phyloP scores from a whole-genome alignment of 2,113 vertebrate genomes.

The Beaufortia kweichowensis region DNA sequence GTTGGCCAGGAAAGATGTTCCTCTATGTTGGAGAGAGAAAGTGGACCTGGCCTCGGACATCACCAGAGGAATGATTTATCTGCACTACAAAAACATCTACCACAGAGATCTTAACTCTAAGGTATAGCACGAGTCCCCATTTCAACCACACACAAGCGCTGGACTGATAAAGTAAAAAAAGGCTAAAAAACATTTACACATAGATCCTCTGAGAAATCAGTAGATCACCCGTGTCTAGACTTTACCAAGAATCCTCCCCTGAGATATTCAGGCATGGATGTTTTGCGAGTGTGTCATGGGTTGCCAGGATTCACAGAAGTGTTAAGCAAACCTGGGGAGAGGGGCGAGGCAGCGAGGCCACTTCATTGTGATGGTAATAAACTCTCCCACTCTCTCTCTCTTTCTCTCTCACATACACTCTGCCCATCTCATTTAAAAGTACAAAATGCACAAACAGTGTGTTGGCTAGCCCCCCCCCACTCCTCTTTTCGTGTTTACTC shows the following conservation, averaged over 20 bases:
- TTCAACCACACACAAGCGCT: background rate
- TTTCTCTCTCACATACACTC: background rate
- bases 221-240: background rate
- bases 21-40: conserved; percentile 83
- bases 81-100: conserved; percentile 89
- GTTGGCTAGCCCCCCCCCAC: background rate
- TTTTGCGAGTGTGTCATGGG: conserved; percentile 41
- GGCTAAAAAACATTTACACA: background rate
- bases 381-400: conserved; percentile 29
- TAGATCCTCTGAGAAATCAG: background rate
- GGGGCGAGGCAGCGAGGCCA: conserved; percentile 43
- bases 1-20: conserved; percentile 76
- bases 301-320: conserved; percentile 65
- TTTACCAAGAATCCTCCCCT: background rate
- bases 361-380: conserved; percentile 67
- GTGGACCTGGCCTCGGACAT: conserved; percentile 84
- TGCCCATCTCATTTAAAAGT: conserved; percentile 39
- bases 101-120: conserved; percentile 90
- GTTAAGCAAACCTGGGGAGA: conserved; percentile 45
- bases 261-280: conserved; percentile 23
- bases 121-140: conserved; percentile 59
- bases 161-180: background rate
- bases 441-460: conserved; percentile 13
- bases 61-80: conserved; percentile 85
- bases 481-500: conserved; percentile 21